Conservation (phyloP, 2,888 invertebrate genomes). For the Nasonovia ribisnigri region DNA sequence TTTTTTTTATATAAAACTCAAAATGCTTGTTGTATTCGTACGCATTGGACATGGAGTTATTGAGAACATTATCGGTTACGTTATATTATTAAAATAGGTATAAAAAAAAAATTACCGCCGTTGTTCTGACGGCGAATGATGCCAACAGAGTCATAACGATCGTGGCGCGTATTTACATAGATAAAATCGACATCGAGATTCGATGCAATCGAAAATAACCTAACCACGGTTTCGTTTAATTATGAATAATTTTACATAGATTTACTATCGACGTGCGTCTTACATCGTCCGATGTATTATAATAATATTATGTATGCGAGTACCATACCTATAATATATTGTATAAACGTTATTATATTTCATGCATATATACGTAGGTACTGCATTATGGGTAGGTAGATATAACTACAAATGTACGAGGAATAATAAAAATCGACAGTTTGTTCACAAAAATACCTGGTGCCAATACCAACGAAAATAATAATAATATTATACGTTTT, state of each 20-base stretch:
- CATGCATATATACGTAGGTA: background rate
- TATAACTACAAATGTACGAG: background rate
- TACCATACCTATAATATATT: background rate
- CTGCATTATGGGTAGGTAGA: background rate
- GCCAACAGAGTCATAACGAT: slow-evolving; percentile 34
- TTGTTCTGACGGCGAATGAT: background rate
- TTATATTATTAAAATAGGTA: background rate
- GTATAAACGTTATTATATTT: background rate
- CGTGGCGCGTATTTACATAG: slow-evolving; percentile 34
- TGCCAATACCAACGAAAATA: background rate
- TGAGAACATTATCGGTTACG: background rate
- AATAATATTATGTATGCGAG: background rate
- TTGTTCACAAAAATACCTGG: background rate
- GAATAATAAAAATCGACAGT: background rate
- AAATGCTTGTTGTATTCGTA: background rate
- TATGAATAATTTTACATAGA: slow-evolving; percentile 60
- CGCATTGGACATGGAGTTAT: background rate
- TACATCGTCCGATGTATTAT: background rate
- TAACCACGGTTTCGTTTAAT: slow-evolving; percentile 27
- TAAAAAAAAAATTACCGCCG: slow-evolving; percentile 18
- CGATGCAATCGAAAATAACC: slow-evolving; percentile 31
- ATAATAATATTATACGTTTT: background rate
- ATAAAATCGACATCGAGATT: slow-evolving; percentile 45
- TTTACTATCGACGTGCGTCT: background rate
- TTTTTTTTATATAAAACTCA: background rate